These are phyloP conservation scores for Salarias fasciatus DNA, from an alignment of 2,797 vertebrate genomes.

Conservation along the genomic window DNA sequence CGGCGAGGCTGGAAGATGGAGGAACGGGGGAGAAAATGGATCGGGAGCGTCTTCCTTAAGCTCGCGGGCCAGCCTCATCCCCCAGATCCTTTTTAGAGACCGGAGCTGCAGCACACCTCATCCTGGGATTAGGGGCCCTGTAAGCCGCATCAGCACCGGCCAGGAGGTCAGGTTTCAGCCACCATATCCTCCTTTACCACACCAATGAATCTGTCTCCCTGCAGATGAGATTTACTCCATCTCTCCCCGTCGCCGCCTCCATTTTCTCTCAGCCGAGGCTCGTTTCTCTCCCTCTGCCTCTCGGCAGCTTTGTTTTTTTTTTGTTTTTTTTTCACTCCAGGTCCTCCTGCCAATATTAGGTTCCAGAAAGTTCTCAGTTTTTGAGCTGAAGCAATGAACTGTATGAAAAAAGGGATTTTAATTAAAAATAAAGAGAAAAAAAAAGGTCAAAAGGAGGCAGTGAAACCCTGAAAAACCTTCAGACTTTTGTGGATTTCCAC, in stretches of 20 bases:
- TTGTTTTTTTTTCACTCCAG: slow-evolving; percentile 51
- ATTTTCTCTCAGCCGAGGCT: slow-evolving; percentile 30
- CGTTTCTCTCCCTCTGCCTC: slow-evolving; percentile 21
- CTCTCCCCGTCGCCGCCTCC: slow-evolving; percentile 15
- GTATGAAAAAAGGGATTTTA: slow-evolving; percentile 65
- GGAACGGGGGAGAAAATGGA: slow-evolving; percentile 30
- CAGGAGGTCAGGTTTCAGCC: slow-evolving; percentile 68
- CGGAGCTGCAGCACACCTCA: slow-evolving; percentile 60
- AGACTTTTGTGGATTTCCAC: slow-evolving; percentile 27
- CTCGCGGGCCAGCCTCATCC: slow-evolving; percentile 53
- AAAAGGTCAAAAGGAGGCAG: slow-evolving; percentile 31
- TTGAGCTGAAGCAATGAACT: slow-evolving; percentile 42
- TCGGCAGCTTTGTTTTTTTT: slow-evolving; percentile 10
- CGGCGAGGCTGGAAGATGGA: slow-evolving; percentile 13
- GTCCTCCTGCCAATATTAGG: slow-evolving; percentile 64
- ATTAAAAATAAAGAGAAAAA: slow-evolving; percentile 44
- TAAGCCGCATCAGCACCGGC: slow-evolving; percentile 62
- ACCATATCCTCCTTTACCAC: slow-evolving; percentile 60
- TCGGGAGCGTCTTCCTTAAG: slow-evolving; percentile 53
- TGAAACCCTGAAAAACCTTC: slow-evolving; percentile 27
- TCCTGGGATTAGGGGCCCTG: slow-evolving; percentile 66
- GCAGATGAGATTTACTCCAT: slow-evolving; percentile 60
- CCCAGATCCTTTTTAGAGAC: slow-evolving; percentile 60
- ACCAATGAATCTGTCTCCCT: slow-evolving; percentile 53
- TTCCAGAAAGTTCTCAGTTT: slow-evolving; percentile 66